Base-by-base conservation (phyloP, 1,140 invertebrate species). In the Drosophila pandora region DNA sequence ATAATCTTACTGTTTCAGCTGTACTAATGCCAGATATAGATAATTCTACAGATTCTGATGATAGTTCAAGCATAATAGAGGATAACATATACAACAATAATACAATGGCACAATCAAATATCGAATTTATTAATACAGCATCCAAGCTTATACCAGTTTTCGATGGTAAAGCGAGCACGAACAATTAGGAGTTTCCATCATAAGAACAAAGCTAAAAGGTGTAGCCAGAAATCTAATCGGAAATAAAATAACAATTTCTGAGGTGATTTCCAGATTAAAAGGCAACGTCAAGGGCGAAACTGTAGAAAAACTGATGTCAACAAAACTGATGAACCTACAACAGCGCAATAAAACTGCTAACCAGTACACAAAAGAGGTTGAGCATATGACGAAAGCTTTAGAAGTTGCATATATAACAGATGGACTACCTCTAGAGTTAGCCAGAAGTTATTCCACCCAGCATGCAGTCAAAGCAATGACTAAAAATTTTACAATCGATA, bases 391-490 rank as follows among this genome's bases (percentile, higher is more conserved):
- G 9, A 60, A 65, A 41, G 6, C 17, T 1, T 23, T 65, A 13
- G 62, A 56, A 50, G 6, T 17, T 64, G 62, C 53, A 5, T 57
- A 64, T 13, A 57, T 57, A 65, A 17, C 54, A n/a, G 47, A 57
- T 4, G 62, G 34, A 3, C 3, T 37, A 37, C 9, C 34, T 10
- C 10, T 37, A 12, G 34, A 37, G 34, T 12, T 37, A 37, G 34
- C 6, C 17, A 17, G 17, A 17, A 17, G 17, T 17, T 17, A 17
- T 17, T 17, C 17, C 17, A 17, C 17, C 17, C 17, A 17, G 17
- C 17, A 17, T 17, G 17, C 17, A 17, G 17, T 17, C 17, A 17
- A 17, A 17, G 17, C 17, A 17, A 17, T 17, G 17, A 17, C 17
- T 17, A 17, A 17, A 17, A 17, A 17, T 17, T 17, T 0, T 17